Percentiles rank a stretch among this genome's conserved stretches.
These are phyloP conservation scores for Leptodactylus fuscus DNA, from an alignment of 2,113 vertebrate genomes.

Conservation along the genomic window DNA sequence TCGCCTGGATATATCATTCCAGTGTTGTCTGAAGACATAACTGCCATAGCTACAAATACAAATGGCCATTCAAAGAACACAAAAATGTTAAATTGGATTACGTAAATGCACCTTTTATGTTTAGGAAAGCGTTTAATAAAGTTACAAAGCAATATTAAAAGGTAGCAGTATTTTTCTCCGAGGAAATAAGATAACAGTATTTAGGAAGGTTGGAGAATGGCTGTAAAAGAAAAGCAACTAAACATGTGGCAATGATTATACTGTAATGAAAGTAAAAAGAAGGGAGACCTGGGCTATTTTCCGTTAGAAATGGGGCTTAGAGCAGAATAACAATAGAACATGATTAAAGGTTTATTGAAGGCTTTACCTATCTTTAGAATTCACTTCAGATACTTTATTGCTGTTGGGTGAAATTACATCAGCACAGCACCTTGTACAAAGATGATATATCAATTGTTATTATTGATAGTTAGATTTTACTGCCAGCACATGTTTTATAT, in stretches of 20 bases:
- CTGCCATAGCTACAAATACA: background rate
- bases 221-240: slow-evolving; percentile 65
- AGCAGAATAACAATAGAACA: slow-evolving; percentile 72
- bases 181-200: slow-evolving; percentile 77
- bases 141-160: slow-evolving; percentile 63
- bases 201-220: slow-evolving; percentile 72
- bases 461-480: slow-evolving; percentile 42
- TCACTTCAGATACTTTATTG: slow-evolving; percentile 43
- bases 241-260: slow-evolving; percentile 79
- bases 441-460: slow-evolving; percentile 33
- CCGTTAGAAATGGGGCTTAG: slow-evolving; percentile 73
- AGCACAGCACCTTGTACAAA: slow-evolving; percentile 1
- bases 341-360: slow-evolving; percentile 68
- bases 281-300: slow-evolving; percentile 76
- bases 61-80: background rate
- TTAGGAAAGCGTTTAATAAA: slow-evolving; percentile 63
- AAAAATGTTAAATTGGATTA: slow-evolving; percentile 32
- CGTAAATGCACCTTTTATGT: slow-evolving; percentile 64
- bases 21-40: background rate
- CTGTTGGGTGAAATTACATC: slow-evolving; percentile 36
- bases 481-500: slow-evolving; percentile 31
- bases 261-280: slow-evolving; percentile 65
- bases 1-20: no score
- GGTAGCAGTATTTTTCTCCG: slow-evolving; percentile 74
- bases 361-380: slow-evolving; percentile 58